Conservation (phyloP, 2,797 vertebrate species). For the Cetoscarus ocellatus region DNA sequence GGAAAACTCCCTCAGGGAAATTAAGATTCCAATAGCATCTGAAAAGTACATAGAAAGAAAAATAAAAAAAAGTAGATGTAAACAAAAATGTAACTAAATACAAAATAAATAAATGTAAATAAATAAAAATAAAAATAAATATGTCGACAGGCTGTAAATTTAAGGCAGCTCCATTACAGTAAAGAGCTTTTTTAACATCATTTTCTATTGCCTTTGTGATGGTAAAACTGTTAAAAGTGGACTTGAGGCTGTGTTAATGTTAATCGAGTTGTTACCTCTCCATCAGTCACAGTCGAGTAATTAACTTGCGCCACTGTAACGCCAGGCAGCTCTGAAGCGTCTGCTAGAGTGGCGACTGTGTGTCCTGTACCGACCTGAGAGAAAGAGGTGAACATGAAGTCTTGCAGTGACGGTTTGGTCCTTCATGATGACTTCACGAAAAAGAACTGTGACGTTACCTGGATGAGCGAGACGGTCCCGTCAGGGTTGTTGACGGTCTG, state of each 20-base stretch:
- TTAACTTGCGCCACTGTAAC: constrained; percentile 98
- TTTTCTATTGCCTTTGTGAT: too few relatives aligned
- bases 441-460: constrained; percentile 78
- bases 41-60: too few relatives aligned
- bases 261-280: constrained; percentile 86
- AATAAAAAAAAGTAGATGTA: too few relatives aligned
- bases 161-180: too few relatives aligned
- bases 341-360: constrained; percentile 96
- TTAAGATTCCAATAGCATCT: too few relatives aligned
- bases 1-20: too few relatives aligned
- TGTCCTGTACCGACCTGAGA: constrained; percentile 95
- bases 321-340: constrained; percentile 95
- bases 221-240: too few relatives aligned
- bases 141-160: too few relatives aligned
- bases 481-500: constrained; percentile 99
- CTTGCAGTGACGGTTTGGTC: background rate
- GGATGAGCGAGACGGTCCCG: constrained; percentile 98
- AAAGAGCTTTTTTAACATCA: too few relatives aligned
- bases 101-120: too few relatives aligned
- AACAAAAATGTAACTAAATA: too few relatives aligned
- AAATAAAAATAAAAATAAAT: too few relatives aligned
- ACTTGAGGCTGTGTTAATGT: background rate
- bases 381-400: background rate
- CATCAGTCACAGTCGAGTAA: constrained; percentile 94
- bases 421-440: rapidly evolving